Evolutionary conservation across 2,113 vertebrate species (phyloP).

Genomic region (Hystrix brachyura): DNA sequence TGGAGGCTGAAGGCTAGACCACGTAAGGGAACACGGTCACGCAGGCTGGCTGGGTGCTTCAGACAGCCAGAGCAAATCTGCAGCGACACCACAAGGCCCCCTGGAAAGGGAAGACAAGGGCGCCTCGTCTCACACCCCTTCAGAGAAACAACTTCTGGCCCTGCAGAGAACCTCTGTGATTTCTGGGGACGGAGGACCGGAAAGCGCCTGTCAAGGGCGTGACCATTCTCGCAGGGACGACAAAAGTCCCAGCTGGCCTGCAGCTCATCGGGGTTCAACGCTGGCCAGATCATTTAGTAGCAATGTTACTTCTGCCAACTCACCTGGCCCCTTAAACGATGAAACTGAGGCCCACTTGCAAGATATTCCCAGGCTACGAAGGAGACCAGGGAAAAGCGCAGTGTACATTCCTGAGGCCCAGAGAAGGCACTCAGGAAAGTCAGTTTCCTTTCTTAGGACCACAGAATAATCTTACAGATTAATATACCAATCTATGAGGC

Average conservation of each 20-base stretch:
- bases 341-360: background rate
- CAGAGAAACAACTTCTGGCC: background rate
- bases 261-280: background rate
- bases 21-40: background rate
- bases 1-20: background rate
- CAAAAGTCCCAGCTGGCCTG: background rate
- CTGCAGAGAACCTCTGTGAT: background rate
- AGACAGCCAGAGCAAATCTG: background rate
- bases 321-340: background rate
- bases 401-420: accelerated
- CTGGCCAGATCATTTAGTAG: background rate
- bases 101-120: background rate
- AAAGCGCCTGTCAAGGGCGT: background rate
- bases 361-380: background rate
- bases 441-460: background rate
- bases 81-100: accelerated
- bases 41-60: no score
- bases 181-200: background rate
- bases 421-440: background rate
- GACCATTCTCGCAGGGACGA: background rate
- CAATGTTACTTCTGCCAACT: background rate
- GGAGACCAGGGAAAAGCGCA: background rate
- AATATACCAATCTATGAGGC: background rate
- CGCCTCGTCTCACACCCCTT: no score
- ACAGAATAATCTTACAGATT: background rate